A percentile compares a stretch with the other conserved stretches of the same genome.
phyloP scores from a whole-genome alignment of 2,888 invertebrate species.

The Tinea trinotella region DNA sequence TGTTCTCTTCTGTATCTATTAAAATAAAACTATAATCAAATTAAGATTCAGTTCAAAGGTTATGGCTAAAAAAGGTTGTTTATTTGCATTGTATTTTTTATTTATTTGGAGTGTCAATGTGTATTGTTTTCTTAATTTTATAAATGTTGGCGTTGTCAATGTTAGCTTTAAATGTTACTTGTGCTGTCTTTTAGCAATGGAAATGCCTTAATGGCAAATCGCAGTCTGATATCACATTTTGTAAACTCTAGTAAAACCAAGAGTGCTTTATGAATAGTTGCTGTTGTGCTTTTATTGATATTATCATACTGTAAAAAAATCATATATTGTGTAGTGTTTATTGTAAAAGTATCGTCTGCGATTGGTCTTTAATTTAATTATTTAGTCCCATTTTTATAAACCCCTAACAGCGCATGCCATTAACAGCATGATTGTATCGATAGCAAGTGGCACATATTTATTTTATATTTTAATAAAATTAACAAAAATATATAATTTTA shows the following conservation, averaged over 20 bases:
- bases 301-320: too few species aligned
- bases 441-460: slow-evolving; percentile 4
- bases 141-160: not conserved
- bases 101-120: not conserved
- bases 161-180: not conserved
- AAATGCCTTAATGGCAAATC: not conserved
- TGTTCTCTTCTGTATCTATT: not conserved
- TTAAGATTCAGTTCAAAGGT: too few species aligned
- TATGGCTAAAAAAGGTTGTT: too few species aligned
- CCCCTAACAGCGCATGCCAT: not conserved
- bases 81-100: not conserved
- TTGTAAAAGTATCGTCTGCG: too few species aligned
- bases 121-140: not conserved
- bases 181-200: too few species aligned
- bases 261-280: too few species aligned
- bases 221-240: too few species aligned
- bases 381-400: not conserved
- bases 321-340: too few species aligned
- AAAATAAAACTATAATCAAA: too few species aligned
- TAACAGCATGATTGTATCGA: slow-evolving; percentile 1
- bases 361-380: not conserved
- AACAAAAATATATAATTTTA: not conserved
- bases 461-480: slow-evolving; percentile 4
- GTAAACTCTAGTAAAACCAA: too few species aligned
- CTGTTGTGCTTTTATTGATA: too few species aligned